A percentile compares a stretch with the other conserved stretches of the same genome.
These are phyloP conservation scores for Cryptoblepharus egeriae DNA, from an alignment of 2,797 vertebrate genomes.

Conservation along the genomic window DNA sequence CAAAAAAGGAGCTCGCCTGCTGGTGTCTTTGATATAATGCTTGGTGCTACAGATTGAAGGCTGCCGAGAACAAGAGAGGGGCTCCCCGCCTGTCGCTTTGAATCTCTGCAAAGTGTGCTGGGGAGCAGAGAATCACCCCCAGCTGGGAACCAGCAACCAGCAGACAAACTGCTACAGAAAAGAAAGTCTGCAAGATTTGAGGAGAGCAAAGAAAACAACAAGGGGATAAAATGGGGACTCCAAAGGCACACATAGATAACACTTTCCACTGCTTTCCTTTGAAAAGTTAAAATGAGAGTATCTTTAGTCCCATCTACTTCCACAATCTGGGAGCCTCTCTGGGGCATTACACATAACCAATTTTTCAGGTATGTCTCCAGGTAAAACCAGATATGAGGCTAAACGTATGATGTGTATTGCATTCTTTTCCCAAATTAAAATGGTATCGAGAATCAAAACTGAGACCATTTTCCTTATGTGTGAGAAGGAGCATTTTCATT, in stretches of 20 bases:
- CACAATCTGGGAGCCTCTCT: neutral
- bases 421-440: too few relatives aligned
- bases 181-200: neutral
- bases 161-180: constrained; percentile 8
- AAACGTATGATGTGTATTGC: too few relatives aligned
- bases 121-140: constrained; percentile 57
- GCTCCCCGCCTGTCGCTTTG: constrained; percentile 67
- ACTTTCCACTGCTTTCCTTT: neutral
- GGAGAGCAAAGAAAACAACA: constrained; percentile 22
- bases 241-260: constrained; percentile 26
- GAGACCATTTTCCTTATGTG: too few relatives aligned
- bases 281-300: neutral
- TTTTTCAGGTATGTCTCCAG: too few relatives aligned
- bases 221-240: constrained; percentile 29
- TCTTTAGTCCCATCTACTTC: too few relatives aligned
- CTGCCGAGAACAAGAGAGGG: constrained; percentile 55
- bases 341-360: neutral
- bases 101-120: constrained; percentile 65
- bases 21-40: constrained; percentile 69
- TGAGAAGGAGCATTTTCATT: too few relatives aligned
- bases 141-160: constrained; percentile 29
- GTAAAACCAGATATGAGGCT: too few relatives aligned
- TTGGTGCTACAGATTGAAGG: constrained; percentile 63
- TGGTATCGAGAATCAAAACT: too few relatives aligned
- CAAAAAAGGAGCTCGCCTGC: constrained; percentile 65